A percentile compares a stretch with the other conserved stretches of the same genome.
Evolutionary conservation across 1,140 invertebrate species (phyloP).

Genomic region (Phortica variegata): DNA sequence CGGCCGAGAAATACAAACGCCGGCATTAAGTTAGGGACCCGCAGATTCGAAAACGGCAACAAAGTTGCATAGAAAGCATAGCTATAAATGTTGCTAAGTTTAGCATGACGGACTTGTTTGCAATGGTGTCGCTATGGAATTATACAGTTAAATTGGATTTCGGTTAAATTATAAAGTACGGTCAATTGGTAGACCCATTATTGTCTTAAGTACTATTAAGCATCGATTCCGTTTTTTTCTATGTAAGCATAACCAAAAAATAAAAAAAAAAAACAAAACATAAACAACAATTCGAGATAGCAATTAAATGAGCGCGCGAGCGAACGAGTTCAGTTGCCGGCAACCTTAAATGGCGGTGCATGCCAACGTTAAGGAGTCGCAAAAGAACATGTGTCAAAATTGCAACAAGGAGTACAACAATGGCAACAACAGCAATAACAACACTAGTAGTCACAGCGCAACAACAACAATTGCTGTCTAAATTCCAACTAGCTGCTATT

Average conservation of each 20-base stretch:
- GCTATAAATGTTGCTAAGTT: constrained; percentile 38
- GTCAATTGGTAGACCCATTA: too few species aligned
- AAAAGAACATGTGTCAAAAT: constrained; percentile 50
- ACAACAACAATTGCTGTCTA: too few species aligned
- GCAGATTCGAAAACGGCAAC: constrained; percentile 3
- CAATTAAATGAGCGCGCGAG: constrained; percentile 12
- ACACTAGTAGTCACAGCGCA: neutral
- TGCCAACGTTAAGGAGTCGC: constrained; percentile 52
- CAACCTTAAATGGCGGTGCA: constrained; percentile 33
- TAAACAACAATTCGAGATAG: constrained; percentile 9
- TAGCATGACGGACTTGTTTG: too few species aligned
- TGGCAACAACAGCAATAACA: neutral
- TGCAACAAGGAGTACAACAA: constrained; percentile 43
- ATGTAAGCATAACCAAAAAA: constrained; percentile 53
- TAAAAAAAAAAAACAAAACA: constrained; percentile 18
- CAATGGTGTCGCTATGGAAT: too few species aligned
- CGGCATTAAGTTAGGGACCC: constrained; percentile 47
- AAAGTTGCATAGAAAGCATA: constrained; percentile 1
- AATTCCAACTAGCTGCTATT: too few species aligned
- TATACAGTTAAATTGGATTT: too few species aligned
- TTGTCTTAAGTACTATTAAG: too few species aligned
- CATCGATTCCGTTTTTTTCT: too few species aligned
- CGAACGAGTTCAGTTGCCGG: constrained; percentile 14
- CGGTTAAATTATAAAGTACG: too few species aligned
- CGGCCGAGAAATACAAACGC: constrained; percentile 68